Percentiles rank a stretch among this genome's conserved stretches.
Evolutionary conservation across 1,140 invertebrate species (phyloP).

Genomic region (Cherax quadricarinatus): DNA sequence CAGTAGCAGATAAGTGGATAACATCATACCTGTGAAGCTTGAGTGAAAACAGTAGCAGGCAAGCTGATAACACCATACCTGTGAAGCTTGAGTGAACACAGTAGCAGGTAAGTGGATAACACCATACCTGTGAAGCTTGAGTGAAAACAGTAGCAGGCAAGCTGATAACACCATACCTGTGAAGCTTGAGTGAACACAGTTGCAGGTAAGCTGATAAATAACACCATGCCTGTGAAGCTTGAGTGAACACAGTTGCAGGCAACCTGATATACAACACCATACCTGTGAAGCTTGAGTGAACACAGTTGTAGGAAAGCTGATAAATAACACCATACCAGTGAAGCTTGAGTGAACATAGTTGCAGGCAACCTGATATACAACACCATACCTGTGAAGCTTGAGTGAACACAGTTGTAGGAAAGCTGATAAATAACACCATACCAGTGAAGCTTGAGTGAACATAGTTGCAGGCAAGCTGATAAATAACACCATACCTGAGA

Average conservation of each 20-base stretch:
- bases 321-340: background rate
- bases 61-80: background rate
- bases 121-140: background rate
- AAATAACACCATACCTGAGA: background rate
- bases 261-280: background rate
- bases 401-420: background rate
- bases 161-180: background rate
- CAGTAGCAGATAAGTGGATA: background rate
- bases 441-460: background rate
- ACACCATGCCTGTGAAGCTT: background rate
- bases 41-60: background rate
- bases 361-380: conserved; percentile 6
- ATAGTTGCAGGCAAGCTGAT: conserved; percentile 7
- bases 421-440: background rate
- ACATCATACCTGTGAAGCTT: background rate
- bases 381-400: background rate
- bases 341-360: background rate
- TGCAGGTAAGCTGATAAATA: background rate
- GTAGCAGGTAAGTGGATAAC: background rate
- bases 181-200: background rate
- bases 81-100: background rate
- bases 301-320: background rate
- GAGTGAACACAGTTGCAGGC: background rate
- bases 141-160: background rate
- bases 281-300: background rate